phyloP scores from a whole-genome alignment of 2,888 invertebrate genomes.

The Leptopilina myrica region DNA sequence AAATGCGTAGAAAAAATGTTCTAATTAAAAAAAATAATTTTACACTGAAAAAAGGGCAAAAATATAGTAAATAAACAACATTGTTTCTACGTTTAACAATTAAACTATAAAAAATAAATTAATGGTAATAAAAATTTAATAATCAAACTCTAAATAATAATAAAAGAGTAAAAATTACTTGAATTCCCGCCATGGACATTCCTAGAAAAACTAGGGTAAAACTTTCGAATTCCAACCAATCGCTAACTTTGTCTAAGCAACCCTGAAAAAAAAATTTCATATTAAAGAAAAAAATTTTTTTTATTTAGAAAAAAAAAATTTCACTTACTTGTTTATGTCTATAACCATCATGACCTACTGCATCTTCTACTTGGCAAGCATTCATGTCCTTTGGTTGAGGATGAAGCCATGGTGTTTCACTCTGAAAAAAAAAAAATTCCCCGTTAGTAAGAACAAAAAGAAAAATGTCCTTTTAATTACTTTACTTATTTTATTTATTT shows the following conservation, averaged over 20 bases:
- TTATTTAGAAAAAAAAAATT: neutral
- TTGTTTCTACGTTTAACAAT: neutral
- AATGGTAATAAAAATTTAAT: too few relatives aligned
- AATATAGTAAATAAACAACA: neutral
- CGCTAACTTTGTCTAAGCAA: conserved; percentile 75
- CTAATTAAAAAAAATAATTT: neutral
- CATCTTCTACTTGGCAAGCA: conserved; percentile 68
- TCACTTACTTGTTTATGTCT: conserved; percentile 71
- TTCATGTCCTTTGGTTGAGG: conserved; percentile 70
- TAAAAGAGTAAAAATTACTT: conserved; percentile 60
- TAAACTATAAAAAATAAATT: too few relatives aligned
- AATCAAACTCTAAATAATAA: too few relatives aligned
- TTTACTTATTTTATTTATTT: neutral
- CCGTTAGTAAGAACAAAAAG: neutral
- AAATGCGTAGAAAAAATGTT: neutral
- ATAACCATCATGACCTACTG: conserved; percentile 66
- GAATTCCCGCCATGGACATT: conserved; percentile 71
- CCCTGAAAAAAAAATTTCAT: conserved; percentile 70
- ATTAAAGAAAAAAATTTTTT: conserved; percentile 2
- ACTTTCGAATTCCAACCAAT: conserved; percentile 76
- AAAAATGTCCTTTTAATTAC: neutral
- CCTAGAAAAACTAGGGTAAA: conserved; percentile 76
- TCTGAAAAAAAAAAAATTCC: conserved; percentile 57
- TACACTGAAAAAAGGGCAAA: too few relatives aligned
- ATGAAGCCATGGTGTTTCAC: conserved; percentile 72